phyloP scores from a whole-genome alignment of 2,113 vertebrate genomes.

The Tor tambroides region DNA sequence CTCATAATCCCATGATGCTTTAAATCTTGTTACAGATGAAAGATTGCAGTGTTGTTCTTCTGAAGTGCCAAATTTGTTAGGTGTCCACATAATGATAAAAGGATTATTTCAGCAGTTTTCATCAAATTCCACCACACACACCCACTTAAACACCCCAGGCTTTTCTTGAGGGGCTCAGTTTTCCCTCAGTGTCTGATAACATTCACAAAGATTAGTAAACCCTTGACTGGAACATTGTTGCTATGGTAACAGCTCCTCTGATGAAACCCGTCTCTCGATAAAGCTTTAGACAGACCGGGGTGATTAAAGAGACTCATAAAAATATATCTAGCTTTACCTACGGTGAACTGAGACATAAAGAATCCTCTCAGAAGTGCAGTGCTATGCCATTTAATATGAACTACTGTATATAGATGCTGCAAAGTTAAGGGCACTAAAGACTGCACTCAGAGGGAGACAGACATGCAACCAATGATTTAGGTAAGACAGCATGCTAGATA shows the following conservation, averaged over 20 bases:
- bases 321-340: constrained; percentile 28
- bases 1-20: constrained; percentile 23
- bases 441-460: neutral
- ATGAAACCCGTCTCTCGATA: constrained; percentile 17
- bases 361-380: neutral
- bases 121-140: neutral
- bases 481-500: neutral
- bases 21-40: constrained; percentile 10
- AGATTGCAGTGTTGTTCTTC: constrained; percentile 5
- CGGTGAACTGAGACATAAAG: constrained; percentile 3
- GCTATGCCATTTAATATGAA: neutral
- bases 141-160: constrained; percentile 19
- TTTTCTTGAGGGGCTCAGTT: constrained; percentile 30
- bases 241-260: constrained; percentile 39
- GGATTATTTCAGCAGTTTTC: constrained; percentile 26
- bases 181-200: constrained; percentile 23
- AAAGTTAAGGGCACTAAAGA: neutral
- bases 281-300: constrained; percentile 11
- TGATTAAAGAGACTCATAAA: constrained; percentile 46
- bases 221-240: constrained; percentile 40
- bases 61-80: constrained; percentile 15
- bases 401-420: constrained; percentile 7
- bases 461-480: neutral
- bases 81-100: constrained; percentile 9
- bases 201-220: constrained; percentile 39